Evolutionary conservation across 2,888 invertebrate genomes (phyloP).

Genomic region (Eupithecia centaureata): DNA sequence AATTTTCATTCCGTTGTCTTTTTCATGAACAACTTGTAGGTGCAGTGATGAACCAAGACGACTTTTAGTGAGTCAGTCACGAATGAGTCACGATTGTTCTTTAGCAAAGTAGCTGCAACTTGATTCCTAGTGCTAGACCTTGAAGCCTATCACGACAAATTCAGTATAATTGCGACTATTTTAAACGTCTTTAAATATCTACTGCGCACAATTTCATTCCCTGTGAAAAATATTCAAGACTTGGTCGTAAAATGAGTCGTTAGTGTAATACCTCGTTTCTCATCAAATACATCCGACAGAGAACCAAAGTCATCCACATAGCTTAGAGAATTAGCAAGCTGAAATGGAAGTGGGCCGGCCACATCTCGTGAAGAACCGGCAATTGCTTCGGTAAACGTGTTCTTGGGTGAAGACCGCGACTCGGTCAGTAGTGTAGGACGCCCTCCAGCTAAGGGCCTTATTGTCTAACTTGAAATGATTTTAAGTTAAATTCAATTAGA

Average conservation of each 20-base stretch:
- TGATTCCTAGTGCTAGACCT: constrained; percentile 59
- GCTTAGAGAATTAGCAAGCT: no score
- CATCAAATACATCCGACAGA: no score
- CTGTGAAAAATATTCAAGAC: not conserved
- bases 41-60: constrained; percentile 33
- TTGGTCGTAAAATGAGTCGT: not conserved
- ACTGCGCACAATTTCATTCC: constrained; percentile 1
- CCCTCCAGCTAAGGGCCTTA: no score
- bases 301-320: no score
- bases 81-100: constrained; percentile 14
- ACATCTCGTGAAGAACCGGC: no score
- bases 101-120: constrained; percentile 46
- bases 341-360: no score
- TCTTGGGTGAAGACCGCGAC: no score
- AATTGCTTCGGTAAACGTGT: no score
- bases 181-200: constrained; percentile 26
- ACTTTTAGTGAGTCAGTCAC: constrained; percentile 23
- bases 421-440: no score
- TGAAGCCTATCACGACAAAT: constrained; percentile 55
- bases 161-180: constrained; percentile 36
- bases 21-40: not conserved
- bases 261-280: no score
- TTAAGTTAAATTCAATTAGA: no score
- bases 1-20: constrained; percentile 1
- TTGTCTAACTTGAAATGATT: no score